phyloP scores from a whole-genome alignment of 2,888 invertebrate species.

The Caenorhabditis wallacei region DNA sequence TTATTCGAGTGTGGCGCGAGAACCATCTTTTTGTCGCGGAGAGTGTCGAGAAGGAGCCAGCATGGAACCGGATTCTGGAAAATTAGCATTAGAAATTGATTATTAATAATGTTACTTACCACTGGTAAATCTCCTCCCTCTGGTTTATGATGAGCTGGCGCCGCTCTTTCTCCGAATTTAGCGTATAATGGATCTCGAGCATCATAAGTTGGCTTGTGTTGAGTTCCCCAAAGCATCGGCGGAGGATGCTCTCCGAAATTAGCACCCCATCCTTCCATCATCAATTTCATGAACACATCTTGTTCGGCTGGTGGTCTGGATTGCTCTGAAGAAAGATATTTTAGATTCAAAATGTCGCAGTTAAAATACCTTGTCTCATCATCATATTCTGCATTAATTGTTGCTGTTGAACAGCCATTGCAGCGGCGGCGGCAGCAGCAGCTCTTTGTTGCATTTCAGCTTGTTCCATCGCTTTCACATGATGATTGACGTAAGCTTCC shows the following conservation, averaged over 20 bases:
- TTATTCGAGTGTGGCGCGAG: slow-evolving; percentile 66
- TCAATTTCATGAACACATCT: neutral
- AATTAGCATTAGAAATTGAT: neutral
- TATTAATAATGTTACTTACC: neutral
- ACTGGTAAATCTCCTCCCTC: slow-evolving; percentile 13
- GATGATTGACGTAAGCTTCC: slow-evolving; percentile 77
- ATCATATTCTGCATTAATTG: slow-evolving; percentile 36
- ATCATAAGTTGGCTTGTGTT: slow-evolving; percentile 69
- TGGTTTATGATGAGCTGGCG: slow-evolving; percentile 65
- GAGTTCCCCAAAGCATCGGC: slow-evolving; percentile 77
- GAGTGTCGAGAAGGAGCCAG: slow-evolving; percentile 71
- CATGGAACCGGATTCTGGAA: slow-evolving; percentile 64
- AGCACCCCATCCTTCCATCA: slow-evolving; percentile 12
- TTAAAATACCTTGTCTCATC: slow-evolving; percentile 6
- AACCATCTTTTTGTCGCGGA: slow-evolving; percentile 73
- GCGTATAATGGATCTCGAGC: slow-evolving; percentile 68
- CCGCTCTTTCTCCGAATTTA: slow-evolving; percentile 71
- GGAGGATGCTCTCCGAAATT: slow-evolving; percentile 48
- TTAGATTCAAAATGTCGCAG: neutral
- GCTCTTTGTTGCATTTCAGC: slow-evolving; percentile 58
- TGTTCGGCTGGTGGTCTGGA: neutral
- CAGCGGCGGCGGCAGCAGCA: slow-evolving; percentile 43
- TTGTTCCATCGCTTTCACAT: slow-evolving; percentile 73
- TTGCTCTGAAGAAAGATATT: neutral
- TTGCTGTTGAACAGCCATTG: slow-evolving; percentile 42